Evolutionary conservation across 2,888 invertebrate species (phyloP).

Genomic region (Isoperla grammatica): DNA sequence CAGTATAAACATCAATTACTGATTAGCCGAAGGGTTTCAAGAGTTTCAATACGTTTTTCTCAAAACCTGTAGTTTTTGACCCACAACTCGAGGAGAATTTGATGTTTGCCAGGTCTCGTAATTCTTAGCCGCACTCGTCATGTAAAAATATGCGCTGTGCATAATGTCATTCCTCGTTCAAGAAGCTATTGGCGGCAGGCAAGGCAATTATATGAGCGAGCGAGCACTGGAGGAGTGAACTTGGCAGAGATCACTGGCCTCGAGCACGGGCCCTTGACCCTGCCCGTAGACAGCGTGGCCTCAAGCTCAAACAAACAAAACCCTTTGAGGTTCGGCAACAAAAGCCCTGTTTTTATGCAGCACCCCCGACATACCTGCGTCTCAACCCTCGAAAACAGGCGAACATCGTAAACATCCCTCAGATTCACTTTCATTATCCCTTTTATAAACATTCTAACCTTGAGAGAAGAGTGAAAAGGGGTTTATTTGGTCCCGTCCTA

Average conservation of each 20-base stretch:
- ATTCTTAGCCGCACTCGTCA: no score
- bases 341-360: neutral
- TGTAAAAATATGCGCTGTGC: no score
- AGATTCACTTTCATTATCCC: constrained; percentile 22
- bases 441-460: neutral
- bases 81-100: no score
- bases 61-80: no score
- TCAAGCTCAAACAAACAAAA: constrained; percentile 8
- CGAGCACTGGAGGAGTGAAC: neutral
- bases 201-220: neutral
- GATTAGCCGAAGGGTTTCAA: no score
- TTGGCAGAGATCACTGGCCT: constrained; percentile 12
- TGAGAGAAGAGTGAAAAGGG: constrained; percentile 15
- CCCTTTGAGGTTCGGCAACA: neutral
- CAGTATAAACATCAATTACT: no score
- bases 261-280: constrained; percentile 9
- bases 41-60: no score
- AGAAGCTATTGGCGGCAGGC: no score
- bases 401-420: constrained; percentile 13
- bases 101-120: no score
- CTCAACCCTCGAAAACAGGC: constrained; percentile 5
- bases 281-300: neutral
- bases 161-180: no score
- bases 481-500: neutral
- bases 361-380: constrained; percentile 1